Evolutionary conservation across 2,888 invertebrate genomes (phyloP).

Genomic region (Mythimna ferrago): DNA sequence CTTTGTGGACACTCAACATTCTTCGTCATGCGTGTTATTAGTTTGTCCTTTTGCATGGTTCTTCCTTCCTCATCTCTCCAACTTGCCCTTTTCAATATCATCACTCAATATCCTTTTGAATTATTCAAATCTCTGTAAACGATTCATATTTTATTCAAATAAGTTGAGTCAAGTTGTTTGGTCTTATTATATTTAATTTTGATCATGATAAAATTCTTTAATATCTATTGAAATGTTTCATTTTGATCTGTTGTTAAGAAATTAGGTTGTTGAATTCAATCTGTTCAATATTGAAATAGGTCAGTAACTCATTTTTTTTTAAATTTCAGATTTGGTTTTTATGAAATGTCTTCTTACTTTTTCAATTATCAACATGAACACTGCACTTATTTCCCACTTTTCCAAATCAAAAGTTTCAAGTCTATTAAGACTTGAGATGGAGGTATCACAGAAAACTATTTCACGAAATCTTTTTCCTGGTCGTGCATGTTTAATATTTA

Average conservation of each 20-base stretch:
- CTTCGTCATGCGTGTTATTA: slow-evolving; percentile 18
- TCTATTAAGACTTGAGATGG: neutral
- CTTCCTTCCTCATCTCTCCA: neutral
- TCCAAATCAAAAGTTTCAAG: neutral
- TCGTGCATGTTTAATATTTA: slow-evolving; percentile 53
- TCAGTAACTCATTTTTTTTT: neutral
- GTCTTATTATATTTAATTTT: neutral
- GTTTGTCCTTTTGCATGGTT: slow-evolving; percentile 24
- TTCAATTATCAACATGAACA: neutral
- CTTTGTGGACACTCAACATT: slow-evolving; percentile 1
- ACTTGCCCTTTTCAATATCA: neutral
- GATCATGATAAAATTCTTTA: neutral
- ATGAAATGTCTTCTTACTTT: neutral
- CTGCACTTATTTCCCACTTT: neutral
- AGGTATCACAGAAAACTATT: neutral
- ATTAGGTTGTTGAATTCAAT: neutral
- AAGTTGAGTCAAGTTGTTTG: too few species aligned
- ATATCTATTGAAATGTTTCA: neutral
- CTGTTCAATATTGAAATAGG: neutral
- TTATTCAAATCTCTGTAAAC: neutral
- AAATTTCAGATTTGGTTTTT: neutral
- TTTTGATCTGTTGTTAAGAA: neutral
- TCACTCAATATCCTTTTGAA: neutral
- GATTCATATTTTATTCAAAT: neutral
- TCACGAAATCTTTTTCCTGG: slow-evolving; percentile 5